phyloP scores from a whole-genome alignment of 1,140 invertebrate genomes.

The Drosophila dunni region DNA sequence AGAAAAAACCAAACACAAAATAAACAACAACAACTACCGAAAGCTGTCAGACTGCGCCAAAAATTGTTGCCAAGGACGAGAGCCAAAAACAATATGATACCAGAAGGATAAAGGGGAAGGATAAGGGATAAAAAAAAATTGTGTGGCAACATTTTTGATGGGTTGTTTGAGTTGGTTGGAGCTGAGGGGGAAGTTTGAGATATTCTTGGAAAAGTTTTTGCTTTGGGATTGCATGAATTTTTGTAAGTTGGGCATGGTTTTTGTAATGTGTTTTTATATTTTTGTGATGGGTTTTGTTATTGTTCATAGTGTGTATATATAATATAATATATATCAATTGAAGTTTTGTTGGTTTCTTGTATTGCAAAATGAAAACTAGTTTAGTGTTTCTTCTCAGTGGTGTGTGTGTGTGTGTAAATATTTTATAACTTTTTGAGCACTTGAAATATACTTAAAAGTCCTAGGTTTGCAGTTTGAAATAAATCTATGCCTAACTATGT shows the following conservation, averaged over 20 bases:
- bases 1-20: conserved; percentile 16
- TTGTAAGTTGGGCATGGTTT: conserved; percentile 34
- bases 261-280: conserved; percentile 34
- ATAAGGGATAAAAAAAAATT: conserved; percentile 41
- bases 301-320: conserved; percentile 23
- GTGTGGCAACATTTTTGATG: conserved; percentile 29
- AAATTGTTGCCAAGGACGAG: conserved; percentile 60
- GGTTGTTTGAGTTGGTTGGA: conserved; percentile 2
- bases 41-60: conserved; percentile 71
- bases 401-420: conserved; percentile 8
- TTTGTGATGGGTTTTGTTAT: conserved; percentile 48
- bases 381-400: conserved; percentile 13
- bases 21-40: conserved; percentile 41
- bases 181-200: conserved; percentile 18
- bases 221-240: conserved; percentile 68
- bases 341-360: conserved; percentile 8
- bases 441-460: not conserved
- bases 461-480: conserved; percentile 37
- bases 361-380: conserved; percentile 38
- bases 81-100: conserved; percentile 23
- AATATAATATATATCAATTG: conserved; percentile 22
- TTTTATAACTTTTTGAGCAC: conserved; percentile 20
- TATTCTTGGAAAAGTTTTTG: conserved; percentile 20
- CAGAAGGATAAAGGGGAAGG: conserved; percentile 7
- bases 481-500: conserved; percentile 9